Evolutionary conservation across 1,140 invertebrate species (phyloP).

Genomic region (Gryon sp.): DNA sequence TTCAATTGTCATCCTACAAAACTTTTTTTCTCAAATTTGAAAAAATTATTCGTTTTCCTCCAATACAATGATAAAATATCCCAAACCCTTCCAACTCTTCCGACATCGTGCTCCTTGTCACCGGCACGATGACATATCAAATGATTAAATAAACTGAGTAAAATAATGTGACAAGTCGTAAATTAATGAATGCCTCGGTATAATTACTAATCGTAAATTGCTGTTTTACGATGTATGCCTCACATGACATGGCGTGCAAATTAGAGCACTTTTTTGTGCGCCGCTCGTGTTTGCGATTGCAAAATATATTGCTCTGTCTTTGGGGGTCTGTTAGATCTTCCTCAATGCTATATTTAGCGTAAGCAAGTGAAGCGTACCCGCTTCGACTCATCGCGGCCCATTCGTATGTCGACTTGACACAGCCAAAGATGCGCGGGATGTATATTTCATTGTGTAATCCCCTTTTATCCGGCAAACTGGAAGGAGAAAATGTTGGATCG

Average conservation of each 20-base stretch:
- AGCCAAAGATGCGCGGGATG: conserved; percentile 65
- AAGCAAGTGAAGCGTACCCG: conserved; percentile 55
- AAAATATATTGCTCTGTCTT: conserved; percentile 69
- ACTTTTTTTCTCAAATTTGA: too few species aligned
- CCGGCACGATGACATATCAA: too few species aligned
- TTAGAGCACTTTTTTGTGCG: conserved; percentile 63
- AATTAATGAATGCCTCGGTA: conserved; percentile 25
- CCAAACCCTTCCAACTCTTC: too few species aligned
- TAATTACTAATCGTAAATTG: conserved; percentile 58
- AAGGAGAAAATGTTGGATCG: conserved; percentile 58
- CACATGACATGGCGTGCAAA: conserved; percentile 61
- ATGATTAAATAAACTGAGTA: conserved; percentile 33
- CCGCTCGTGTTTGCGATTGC: conserved; percentile 62
- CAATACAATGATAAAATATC: too few species aligned
- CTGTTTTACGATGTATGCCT: conserved; percentile 45
- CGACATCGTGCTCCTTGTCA: too few species aligned
- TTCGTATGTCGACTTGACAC: conserved; percentile 42
- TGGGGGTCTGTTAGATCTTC: conserved; percentile 64
- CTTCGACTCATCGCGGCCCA: conserved; percentile 50
- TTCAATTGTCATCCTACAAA: too few species aligned
- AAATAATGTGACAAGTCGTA: conserved; percentile 20
- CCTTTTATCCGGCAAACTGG: conserved; percentile 60
- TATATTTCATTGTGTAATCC: conserved; percentile 78
- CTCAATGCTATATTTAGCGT: conserved; percentile 72
- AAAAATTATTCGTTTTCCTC: too few species aligned